Percentiles rank a stretch among this genome's conserved stretches.
These are phyloP conservation scores for Cryptoblepharus egeriae DNA, from an alignment of 2,797 vertebrate species.

Conservation along the genomic window DNA sequence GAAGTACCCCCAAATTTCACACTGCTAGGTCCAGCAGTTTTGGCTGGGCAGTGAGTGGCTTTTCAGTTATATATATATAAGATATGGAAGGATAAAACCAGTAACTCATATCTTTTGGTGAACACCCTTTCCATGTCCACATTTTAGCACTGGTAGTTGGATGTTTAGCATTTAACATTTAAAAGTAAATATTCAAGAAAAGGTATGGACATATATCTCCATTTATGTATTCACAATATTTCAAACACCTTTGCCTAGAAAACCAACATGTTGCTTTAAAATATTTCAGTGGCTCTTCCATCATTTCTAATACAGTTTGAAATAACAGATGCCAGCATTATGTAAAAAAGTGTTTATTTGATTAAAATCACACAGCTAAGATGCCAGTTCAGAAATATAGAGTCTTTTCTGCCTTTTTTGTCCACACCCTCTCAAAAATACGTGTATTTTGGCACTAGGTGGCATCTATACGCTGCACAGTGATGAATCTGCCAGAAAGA, in stretches of 20 bases:
- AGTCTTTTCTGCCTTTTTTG: background rate
- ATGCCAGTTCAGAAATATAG: background rate
- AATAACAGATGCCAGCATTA: background rate
- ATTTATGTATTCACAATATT: background rate
- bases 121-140: background rate
- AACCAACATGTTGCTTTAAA: background rate
- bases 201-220: background rate
- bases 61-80: too few species aligned
- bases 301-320: background rate
- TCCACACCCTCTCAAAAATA: background rate
- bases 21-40: too few species aligned
- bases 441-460: conserved; percentile 57
- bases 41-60: too few species aligned
- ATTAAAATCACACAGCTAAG: background rate
- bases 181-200: background rate
- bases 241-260: too few species aligned
- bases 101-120: background rate
- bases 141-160: background rate
- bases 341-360: background rate
- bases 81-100: background rate
- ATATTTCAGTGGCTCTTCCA: background rate
- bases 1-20: too few species aligned
- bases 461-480: conserved; percentile 52
- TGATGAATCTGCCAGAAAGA: background rate
- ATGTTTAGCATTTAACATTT: background rate